phyloP scores from a whole-genome alignment of 2,113 vertebrate species.

The Plecotus auritus region DNA sequence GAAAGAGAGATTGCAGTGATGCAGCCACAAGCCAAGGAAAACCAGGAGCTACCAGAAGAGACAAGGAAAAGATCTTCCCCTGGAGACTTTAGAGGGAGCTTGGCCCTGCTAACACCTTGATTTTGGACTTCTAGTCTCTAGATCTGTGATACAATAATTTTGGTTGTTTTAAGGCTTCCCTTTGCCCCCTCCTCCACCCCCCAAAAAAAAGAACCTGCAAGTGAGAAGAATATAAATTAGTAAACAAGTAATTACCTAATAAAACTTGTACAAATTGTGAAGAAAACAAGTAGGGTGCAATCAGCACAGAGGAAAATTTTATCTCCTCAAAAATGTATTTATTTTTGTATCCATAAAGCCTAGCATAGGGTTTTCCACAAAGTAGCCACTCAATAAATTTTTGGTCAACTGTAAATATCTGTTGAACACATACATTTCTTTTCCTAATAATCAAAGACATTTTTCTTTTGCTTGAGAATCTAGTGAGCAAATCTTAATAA shows the following conservation, averaged over 20 bases:
- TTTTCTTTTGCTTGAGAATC: not conserved
- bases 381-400: not conserved
- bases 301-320: not conserved
- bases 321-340: not conserved
- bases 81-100: not conserved
- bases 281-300: not conserved
- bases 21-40: not conserved
- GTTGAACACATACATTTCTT: not conserved
- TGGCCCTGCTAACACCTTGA: not conserved
- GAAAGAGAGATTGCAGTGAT: not conserved
- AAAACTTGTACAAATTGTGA: not conserved
- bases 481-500: not conserved
- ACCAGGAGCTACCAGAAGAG: not conserved
- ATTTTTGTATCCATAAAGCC: not conserved
- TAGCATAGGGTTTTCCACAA: not conserved
- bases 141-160: not conserved
- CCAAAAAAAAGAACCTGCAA: not conserved
- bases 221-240: not conserved
- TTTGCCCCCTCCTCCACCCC: rapidly evolving
- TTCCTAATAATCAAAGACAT: not conserved
- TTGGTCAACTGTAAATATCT: not conserved
- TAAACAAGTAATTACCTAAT: not conserved
- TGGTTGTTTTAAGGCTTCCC: not conserved
- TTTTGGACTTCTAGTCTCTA: not conserved
- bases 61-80: not conserved